Base-by-base conservation (phyloP, 2,888 invertebrate species). In the Dicycla oo region DNA sequence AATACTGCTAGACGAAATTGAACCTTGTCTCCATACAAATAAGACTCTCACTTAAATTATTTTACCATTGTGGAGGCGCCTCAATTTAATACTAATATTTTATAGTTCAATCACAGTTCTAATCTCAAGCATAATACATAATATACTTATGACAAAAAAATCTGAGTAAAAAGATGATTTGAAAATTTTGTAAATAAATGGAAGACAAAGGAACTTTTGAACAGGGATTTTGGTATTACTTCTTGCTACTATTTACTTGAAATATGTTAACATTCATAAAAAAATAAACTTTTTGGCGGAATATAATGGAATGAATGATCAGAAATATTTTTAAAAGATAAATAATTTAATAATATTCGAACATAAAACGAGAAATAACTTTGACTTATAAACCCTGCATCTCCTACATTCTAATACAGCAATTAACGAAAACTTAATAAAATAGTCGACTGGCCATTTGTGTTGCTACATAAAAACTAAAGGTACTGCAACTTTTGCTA, bases 1-100 rank as follows among this genome's bases (percentile, higher is more conserved):
- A 74, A 82, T 82, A 82, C 84, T 81, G 78, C 47, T 82, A 69
- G 40, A 78, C 20, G 38, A 63, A 67, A 61, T 65, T 51, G 15
- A 70, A 63, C 58, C 63, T 47, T 62, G 49, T 56, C 23, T 13
- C 8, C n/a, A 38, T 45, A 47, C 26, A 40, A 30, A 58, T 54
- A 72, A 58, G 30, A 78, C 43, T 38, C 20, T 8, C 18, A 23
- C 57, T 40, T 38, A n/a, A 38, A 30, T 18, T 45, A 61, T 53
- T 63, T n/a, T 38, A 47, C 34, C 26, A 57, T 38, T 3, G 6
- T 49, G 10, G 43, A 56, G 40, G 8, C 18, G 54, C 6, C 4
- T 18, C 10, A 53, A 30, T 47, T 53, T 2, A 6, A 64, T 67
- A 47, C 5, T 15, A 40, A 38, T 40, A 34, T 26, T 30, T 23